Base-by-base conservation (phyloP, 64 coral and sea anemone species). In the Montipora cactus region DNA sequence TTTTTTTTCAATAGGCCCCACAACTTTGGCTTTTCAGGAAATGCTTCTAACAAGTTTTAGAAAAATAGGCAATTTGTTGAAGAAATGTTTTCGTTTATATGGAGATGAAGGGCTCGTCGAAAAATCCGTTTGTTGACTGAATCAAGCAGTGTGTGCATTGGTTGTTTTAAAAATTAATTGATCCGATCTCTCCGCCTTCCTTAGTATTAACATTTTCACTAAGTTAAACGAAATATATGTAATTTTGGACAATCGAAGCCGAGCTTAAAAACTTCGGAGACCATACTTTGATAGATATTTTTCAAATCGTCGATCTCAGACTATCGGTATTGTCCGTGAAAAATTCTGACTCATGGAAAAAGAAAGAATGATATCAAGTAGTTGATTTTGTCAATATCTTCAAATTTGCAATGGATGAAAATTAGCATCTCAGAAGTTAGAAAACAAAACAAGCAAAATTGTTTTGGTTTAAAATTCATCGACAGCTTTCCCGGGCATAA, bases 101-200 rank as follows among this genome's bases (percentile, higher is more conserved):
- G 82, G 82, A 86, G 62, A 86, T 70, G 46, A 8, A 70, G 7
- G 4, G 82, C 46, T 11, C 47, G 18, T 22, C 11, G 7, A 86
- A 86, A 86, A 86, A 86, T 84, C 18, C 64, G 7, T n/a, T 86
- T 86, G 62, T 49, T 86, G 6, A 51, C 45, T 86, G 6, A 51
- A 16, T 21, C n/a, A 9, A 71, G 70, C 46, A 46, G 46, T 50
- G 62, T 71, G 21, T 71, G 21, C 5, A 21, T 20, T 71, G 13
- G 15, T 71, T 21, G 8, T 14, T 49, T 44, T 67, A 15, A 64
- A 37, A 49, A 68, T 12, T 11, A 71, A 86, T 86, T 59, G 22
- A n/a, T 64, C 55, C 20, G 45, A 15, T 59, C 3, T 44, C 53
- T 59, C 58, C 47, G 10, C 18, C 15, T 8, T 3, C 18, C 15